Evolutionary conservation across 2,113 vertebrate species (phyloP).

Genomic region (Xyrauchen texanus): DNA sequence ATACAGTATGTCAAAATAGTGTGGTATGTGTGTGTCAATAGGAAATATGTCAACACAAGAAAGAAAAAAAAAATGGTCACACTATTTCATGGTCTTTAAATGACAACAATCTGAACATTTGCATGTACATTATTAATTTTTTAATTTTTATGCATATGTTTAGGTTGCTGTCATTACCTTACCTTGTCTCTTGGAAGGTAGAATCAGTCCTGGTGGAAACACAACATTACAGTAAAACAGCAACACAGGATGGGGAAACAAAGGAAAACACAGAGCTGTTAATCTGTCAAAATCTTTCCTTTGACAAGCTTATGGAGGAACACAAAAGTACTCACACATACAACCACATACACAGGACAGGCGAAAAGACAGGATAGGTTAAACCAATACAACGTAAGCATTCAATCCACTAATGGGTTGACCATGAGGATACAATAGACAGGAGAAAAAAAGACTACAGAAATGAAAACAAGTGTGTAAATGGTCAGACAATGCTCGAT

Average conservation of each 20-base stretch:
- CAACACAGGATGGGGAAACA: constrained; percentile 61
- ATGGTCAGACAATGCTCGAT: background rate
- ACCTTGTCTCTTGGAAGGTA: constrained; percentile 67
- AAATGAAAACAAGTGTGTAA: constrained; percentile 15
- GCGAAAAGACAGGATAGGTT: constrained; percentile 36
- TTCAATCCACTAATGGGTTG: constrained; percentile 7
- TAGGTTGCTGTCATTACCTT: constrained; percentile 60
- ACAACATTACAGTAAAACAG: constrained; percentile 65
- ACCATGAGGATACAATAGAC: constrained; percentile 19
- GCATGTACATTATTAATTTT: background rate
- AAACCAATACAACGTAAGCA: constrained; percentile 22
- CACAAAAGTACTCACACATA: constrained; percentile 50
- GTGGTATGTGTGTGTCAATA: background rate
- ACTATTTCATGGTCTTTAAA: background rate
- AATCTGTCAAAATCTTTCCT: constrained; percentile 71
- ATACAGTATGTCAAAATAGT: background rate
- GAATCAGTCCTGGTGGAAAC: constrained; percentile 62
- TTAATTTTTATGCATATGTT: constrained; percentile 43
- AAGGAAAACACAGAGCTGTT: constrained; percentile 64
- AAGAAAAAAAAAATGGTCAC: background rate
- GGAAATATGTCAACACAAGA: background rate
- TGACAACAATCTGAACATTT: constrained; percentile 32
- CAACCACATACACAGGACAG: background rate
- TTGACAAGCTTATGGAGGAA: constrained; percentile 67
- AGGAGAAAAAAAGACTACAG: background rate